Evolutionary conservation across 2,113 vertebrate genomes (phyloP), one percentile per base, ranked within the genome.

Genomic region (Phocoena phocoena): DNA sequence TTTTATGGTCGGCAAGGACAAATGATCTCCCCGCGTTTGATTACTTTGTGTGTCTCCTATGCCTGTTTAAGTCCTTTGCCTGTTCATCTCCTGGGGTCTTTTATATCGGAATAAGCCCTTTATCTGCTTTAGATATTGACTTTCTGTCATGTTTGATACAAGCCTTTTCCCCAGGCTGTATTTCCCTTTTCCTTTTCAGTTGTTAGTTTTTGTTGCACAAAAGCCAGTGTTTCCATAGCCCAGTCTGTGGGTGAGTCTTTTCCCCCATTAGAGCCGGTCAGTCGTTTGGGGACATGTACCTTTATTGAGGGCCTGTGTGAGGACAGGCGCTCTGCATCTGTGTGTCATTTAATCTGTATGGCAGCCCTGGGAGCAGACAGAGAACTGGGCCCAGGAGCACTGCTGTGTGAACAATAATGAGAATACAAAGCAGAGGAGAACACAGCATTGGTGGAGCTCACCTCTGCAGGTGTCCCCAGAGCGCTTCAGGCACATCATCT

Each of bases 271-370:
- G 44, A 50, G 33, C 60, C 0, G 0, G 53, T 6, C 8, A 20
- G 50, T 23, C 83, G 3, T 6, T 53, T 9, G n/a, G 28, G 81
- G 17, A 28, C 8, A 13, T 9, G 23, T 38, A 20, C 0, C 1
- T 36, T 38, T 23, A 58, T 8, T 0, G 6, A 68, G 23, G 36
- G 28, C 33, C 41, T 77, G 13, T 1, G 0, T 0, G 13, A 55
- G 38, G 80, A n/a, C 0, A 1, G 36, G 9, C 0, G 3, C 23
- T 3, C 28, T 53, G 53, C 36, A 3, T 28, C 28, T 0, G 5
- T 0, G 36, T 58, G 60, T 65, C 60, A 17, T 58, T 36, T 94
- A 18, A 68, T 55, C 25, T 12, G 6, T 60, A 10, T 0, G 3
- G 36, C 8, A 17, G 9, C 25, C 33, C 38, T 26, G 47, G 60